Base-by-base conservation (phyloP, 2,113 vertebrate genomes). In the Castor canadensis region DNA sequence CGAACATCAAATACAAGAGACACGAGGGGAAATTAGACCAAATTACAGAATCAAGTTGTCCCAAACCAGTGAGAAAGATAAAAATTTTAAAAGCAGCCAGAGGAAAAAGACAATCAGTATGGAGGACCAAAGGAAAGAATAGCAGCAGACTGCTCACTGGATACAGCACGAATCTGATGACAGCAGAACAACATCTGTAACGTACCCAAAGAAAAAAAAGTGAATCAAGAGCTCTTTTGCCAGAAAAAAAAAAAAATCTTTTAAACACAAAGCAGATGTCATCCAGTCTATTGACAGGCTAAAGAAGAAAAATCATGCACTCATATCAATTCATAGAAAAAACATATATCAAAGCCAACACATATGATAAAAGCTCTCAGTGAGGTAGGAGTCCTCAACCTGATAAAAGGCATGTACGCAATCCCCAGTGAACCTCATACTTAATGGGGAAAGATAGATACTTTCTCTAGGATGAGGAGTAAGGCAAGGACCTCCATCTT, bases 141-240 rank as follows among this genome's bases (percentile, higher is more conserved):
- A n/a, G 26, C 0, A 9, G 73, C 1, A 0, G 22, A 22, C 4
- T 49, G 30, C 20, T 9, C 22, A 30, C 2, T 4, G 22, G 6
- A 35, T 9, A 35, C 26, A 38, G n/a, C 1, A 17, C 3, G 12
- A 4, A 54, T 24, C 3, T 16, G 20, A 24, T n/a, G 12, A 32
- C 32, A 10, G 49, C 0, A 16, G 19, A 24, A 24, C 16, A 9
- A n/a, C 66, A 20, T 38, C 73, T 16, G 30, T 49, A 40, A 43
- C n/a, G 35, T 4, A 49, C 26, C 81, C 49, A 20, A 45, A 77
- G 43, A 40, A 1, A 3, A 9, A 43, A 28, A 4, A 1, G n/a
- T 1, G n/a, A 8, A 52, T 58, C 3, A 24, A 87, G 87, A 60
- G 11, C 35, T 35, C 71, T 22, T 24, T 0, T 30, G n/a, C 10